These are phyloP conservation scores for Rhinolophus sinicus DNA, from an alignment of 2,113 vertebrate genomes.

Conservation along the genomic window DNA sequence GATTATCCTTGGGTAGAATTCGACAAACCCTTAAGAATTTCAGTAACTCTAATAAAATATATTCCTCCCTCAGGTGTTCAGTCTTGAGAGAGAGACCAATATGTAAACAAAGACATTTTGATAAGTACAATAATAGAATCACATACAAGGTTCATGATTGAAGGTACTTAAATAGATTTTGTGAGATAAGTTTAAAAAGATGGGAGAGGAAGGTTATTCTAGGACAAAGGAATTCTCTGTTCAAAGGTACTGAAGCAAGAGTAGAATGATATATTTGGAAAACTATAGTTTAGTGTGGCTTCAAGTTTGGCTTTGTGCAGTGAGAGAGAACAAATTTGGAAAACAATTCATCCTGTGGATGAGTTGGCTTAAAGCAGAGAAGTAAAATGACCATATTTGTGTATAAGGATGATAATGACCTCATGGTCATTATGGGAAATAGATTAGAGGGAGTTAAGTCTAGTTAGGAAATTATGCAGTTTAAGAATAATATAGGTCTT, in stretches of 20 bases:
- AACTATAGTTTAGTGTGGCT: not conserved
- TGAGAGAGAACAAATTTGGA: not conserved
- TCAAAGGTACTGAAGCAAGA: constrained; percentile 25
- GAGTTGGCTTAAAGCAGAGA: not conserved
- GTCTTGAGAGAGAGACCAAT: not conserved
- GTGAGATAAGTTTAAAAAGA: not conserved
- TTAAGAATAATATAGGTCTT: not conserved
- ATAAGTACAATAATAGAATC: not conserved
- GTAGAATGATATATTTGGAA: constrained; percentile 36
- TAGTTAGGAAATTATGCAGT: not conserved
- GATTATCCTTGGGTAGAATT: constrained; percentile 26
- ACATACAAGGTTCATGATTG: not conserved
- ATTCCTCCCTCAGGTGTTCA: constrained; percentile 20
- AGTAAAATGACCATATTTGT: not conserved
- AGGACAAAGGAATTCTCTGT: constrained; percentile 34
- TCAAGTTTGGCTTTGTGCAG: not conserved
- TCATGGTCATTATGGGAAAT: not conserved
- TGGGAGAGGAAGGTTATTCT: not conserved
- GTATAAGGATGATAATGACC: not conserved
- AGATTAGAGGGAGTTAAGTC: not conserved
- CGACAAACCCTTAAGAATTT: not conserved
- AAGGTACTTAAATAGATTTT: not conserved
- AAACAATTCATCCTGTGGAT: not conserved
- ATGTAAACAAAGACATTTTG: constrained; percentile 11
- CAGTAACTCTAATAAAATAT: constrained; percentile 13